A percentile compares a stretch with the other conserved stretches of the same genome.
These are phyloP conservation scores for Megalops atlanticus DNA, from an alignment of 2,113 vertebrate genomes.

Conservation along the genomic window DNA sequence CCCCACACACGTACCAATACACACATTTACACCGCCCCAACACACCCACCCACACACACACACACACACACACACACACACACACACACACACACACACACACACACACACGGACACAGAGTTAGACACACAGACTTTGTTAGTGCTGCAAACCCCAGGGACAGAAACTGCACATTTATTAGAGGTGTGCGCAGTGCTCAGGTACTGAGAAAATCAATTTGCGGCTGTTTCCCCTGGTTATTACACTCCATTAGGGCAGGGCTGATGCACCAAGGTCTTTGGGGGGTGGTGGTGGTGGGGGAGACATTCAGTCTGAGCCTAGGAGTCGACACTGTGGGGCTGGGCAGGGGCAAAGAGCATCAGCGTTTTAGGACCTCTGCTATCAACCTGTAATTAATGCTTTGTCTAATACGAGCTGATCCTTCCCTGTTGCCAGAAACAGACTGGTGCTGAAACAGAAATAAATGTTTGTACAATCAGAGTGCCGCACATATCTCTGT, in stretches of 20 bases:
- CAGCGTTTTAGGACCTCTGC: not conserved
- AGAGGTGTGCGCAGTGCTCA: slow-evolving; percentile 21
- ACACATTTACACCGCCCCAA: too few relatives aligned
- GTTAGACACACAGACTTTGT: not conserved
- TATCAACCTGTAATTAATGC: not conserved
- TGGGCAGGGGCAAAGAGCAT: not conserved
- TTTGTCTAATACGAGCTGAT: not conserved
- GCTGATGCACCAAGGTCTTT: not conserved
- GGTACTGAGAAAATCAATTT: slow-evolving; percentile 25
- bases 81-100: slow-evolving; percentile 14
- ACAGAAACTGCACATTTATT: not conserved
- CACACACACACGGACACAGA: slow-evolving; percentile 1
- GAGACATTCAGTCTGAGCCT: not conserved
- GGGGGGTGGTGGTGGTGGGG: not conserved
- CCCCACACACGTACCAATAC: too few relatives aligned
- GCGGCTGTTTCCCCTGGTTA: slow-evolving; percentile 16
- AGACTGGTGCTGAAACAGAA: not conserved
- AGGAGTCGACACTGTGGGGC: not conserved
- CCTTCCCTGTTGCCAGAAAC: not conserved
- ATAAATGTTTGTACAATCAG: not conserved
- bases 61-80: slow-evolving; percentile 21
- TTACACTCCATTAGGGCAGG: slow-evolving; percentile 17
- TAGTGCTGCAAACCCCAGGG: slow-evolving; percentile 2
- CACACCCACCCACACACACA: too few relatives aligned
- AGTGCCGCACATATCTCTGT: not conserved